These are phyloP conservation scores for Pristis pectinata DNA, from an alignment of 2,797 vertebrate species.

Conservation along the genomic window DNA sequence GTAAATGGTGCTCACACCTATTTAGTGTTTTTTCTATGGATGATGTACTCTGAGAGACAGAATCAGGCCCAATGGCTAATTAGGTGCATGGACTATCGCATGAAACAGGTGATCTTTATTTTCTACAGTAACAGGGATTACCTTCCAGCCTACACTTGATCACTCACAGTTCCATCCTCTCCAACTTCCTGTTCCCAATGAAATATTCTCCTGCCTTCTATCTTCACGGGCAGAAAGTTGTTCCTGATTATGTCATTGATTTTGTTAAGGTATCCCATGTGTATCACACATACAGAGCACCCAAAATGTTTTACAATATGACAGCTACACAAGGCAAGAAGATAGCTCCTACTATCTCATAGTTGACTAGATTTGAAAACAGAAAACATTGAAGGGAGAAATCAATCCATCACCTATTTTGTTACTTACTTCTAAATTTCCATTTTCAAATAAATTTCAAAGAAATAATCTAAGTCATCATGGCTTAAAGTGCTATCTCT, in stretches of 20 bases:
- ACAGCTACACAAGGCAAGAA: neutral
- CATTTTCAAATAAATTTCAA: no score
- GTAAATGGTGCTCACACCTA: neutral
- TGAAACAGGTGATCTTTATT: neutral
- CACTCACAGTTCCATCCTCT: neutral
- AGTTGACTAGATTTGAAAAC: neutral
- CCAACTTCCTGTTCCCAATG: neutral
- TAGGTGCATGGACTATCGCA: neutral
- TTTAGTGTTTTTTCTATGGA: neutral
- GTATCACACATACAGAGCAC: neutral
- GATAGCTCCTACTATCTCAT: neutral
- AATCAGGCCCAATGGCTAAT: neutral
- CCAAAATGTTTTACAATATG: neutral
- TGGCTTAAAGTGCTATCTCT: neutral
- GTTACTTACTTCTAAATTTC: no score
- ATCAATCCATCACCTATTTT: neutral
- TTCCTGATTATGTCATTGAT: neutral
- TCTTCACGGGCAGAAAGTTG: neutral
- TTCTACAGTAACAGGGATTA: no score
- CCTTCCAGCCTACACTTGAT: neutral
- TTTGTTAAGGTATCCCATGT: neutral
- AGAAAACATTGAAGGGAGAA: neutral
- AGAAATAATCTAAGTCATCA: no score
- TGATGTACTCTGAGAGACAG: neutral
- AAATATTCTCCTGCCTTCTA: neutral